A percentile compares a stretch with the other conserved stretches of the same genome.
These are phyloP conservation scores for Pseudanteris insignis DNA, from an alignment of 2,888 invertebrate species.

Conservation along the genomic window DNA sequence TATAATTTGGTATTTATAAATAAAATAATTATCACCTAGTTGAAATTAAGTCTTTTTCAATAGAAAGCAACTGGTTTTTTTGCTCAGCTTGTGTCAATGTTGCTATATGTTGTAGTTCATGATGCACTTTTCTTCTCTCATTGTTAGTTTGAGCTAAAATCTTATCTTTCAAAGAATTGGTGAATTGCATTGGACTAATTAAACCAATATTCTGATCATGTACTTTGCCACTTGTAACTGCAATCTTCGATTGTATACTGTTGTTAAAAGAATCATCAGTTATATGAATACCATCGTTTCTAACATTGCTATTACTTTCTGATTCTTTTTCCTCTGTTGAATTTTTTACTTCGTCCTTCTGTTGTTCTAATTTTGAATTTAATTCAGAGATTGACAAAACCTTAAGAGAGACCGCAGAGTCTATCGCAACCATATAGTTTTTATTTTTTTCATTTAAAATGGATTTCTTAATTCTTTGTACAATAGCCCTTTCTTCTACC, in stretches of 20 bases:
- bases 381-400: slow-evolving; percentile 56
- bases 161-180: neutral
- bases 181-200: too few relatives aligned
- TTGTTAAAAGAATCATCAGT: neutral
- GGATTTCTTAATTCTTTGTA: too few relatives aligned
- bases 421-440: too few relatives aligned
- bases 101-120: slow-evolving; percentile 16
- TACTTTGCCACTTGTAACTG: neutral
- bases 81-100: slow-evolving; percentile 8
- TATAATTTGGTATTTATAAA: too few relatives aligned
- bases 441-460: too few relatives aligned
- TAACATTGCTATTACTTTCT: neutral
- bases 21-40: slow-evolving; percentile 9
- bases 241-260: neutral
- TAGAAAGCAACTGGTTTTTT: slow-evolving; percentile 8
- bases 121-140: slow-evolving; percentile 8
- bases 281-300: slow-evolving; percentile 12
- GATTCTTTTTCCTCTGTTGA: too few relatives aligned
- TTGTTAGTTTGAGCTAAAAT: neutral
- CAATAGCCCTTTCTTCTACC: too few relatives aligned
- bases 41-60: slow-evolving; percentile 20
- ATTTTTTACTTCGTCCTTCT: slow-evolving; percentile 29
- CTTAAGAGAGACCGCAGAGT: slow-evolving; percentile 25
- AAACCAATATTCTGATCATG: neutral
- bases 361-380: slow-evolving; percentile 52